Evolutionary conservation across 1,140 invertebrate species (phyloP).

Genomic region (Nomia melanderi): DNA sequence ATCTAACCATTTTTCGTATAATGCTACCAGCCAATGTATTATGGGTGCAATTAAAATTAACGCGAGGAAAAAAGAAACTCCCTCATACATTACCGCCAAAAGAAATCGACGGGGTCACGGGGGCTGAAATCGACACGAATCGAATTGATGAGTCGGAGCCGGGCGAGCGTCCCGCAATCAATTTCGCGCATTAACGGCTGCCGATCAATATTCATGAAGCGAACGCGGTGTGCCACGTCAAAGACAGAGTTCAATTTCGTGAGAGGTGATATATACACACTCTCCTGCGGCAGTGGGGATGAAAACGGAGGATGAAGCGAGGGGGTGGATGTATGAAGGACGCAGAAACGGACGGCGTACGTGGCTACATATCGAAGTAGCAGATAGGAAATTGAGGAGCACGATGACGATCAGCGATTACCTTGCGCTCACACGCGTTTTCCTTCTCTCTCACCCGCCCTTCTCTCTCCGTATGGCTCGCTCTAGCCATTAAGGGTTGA

Average conservation of each 20-base stretch:
- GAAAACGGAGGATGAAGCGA: too few species aligned
- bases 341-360: not conserved
- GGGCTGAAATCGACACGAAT: constrained; percentile 64
- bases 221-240: constrained; percentile 65
- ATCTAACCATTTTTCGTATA: too few species aligned
- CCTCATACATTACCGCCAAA: constrained; percentile 8
- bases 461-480: too few species aligned
- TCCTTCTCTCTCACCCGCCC: too few species aligned
- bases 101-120: constrained; percentile 25
- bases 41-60: not conserved
- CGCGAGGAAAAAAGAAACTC: not conserved
- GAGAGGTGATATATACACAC: constrained; percentile 66
- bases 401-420: constrained; percentile 49
- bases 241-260: constrained; percentile 77
- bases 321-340: not conserved
- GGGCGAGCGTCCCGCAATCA: constrained; percentile 68
- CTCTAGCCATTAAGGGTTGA: constrained; percentile 45
- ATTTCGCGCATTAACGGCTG: constrained; percentile 68
- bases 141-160: constrained; percentile 66
- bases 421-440: too few species aligned
- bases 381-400: constrained; percentile 70
- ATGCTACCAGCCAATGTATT: too few species aligned
- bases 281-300: too few species aligned
- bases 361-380: constrained; percentile 53
- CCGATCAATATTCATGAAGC: constrained; percentile 77